Evolutionary conservation across 35 echinoderm and acorn worm species (phyloP).

Genomic region (Ophiothrix spiculata): DNA sequence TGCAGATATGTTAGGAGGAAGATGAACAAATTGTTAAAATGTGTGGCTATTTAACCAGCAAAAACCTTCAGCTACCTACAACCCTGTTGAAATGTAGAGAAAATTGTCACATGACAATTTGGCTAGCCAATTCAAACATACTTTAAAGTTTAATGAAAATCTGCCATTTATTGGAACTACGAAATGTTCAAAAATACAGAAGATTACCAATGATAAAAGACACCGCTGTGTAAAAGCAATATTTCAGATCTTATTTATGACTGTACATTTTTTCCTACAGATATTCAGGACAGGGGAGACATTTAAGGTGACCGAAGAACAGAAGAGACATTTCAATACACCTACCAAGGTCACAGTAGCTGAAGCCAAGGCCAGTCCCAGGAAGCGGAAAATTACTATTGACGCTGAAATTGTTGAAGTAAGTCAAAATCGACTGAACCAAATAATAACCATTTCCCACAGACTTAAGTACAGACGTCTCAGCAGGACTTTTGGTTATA

Average conservation of each 20-base stretch:
- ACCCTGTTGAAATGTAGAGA: too few relatives aligned
- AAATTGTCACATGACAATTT: too few relatives aligned
- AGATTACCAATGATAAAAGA: background rate
- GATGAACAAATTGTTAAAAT: too few relatives aligned
- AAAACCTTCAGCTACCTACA: too few relatives aligned
- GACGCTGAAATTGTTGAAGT: constrained; percentile 1
- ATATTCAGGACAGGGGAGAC: background rate
- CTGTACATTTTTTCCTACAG: background rate
- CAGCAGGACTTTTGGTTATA: background rate
- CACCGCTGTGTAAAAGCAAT: background rate
- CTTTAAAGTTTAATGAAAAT: too few relatives aligned
- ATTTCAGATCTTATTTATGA: background rate
- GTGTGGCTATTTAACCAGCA: too few relatives aligned
- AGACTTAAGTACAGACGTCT: background rate
- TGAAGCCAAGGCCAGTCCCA: background rate
- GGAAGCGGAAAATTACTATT: background rate
- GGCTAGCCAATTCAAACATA: too few relatives aligned
- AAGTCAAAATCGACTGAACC: background rate
- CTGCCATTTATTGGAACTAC: too few relatives aligned
- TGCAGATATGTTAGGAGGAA: too few relatives aligned
- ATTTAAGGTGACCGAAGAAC: background rate
- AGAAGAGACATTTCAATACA: background rate
- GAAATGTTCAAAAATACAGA: too few relatives aligned
- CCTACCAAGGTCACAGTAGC: background rate
- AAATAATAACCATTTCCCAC: background rate